Base-by-base conservation (phyloP, 2,113 vertebrate species). In the Pachyramphus minor region DNA sequence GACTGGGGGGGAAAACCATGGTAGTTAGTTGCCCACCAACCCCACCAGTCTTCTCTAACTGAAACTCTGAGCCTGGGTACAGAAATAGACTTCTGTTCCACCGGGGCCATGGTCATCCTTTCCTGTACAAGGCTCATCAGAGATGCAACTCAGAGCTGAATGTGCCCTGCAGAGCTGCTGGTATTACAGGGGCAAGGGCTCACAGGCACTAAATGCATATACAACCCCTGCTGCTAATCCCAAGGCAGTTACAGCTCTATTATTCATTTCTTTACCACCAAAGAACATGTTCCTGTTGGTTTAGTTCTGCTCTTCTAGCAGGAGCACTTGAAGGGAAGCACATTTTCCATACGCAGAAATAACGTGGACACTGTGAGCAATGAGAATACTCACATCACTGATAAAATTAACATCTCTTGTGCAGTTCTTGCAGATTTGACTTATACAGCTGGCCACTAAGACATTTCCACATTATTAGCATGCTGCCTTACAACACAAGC, bases 1-100 rank as follows among this genome's bases (percentile, higher is more conserved):
- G 18, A 27, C 0, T 17, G 14, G 8, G 18, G 35, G 5, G 8
- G 31, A n/a, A 59, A 80, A 55, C 27, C 63, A 15, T 0, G 2
- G 50, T 18, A 42, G 5, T 33, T 11, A 2, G 11, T 3, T 62
- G 19, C 12, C 66, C 47, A 30, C 7, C 31, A 76, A 35, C 7
- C 21, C 17, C 23, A 44, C 41, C 30, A 60, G 50, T 15, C 59
- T 71, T 73, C 42, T n/a, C 37, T n/a, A 60, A 49, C 5, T 35
- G 66, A 23, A 92, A 42, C 33, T 50, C 37, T 15, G 11, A 22
- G 24, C 6, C 7, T 4, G 0, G 31, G 11, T 37, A 60, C 18
- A 72, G 30, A 77, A 74, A 45, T 9, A 10, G 20, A 66, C 11
- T 74, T n/a, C 20, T 41, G 33, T 30, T 66, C 18, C 25, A 86